Base-by-base conservation (phyloP, 2,888 invertebrate genomes). In the Digitonthophagus gazella region DNA sequence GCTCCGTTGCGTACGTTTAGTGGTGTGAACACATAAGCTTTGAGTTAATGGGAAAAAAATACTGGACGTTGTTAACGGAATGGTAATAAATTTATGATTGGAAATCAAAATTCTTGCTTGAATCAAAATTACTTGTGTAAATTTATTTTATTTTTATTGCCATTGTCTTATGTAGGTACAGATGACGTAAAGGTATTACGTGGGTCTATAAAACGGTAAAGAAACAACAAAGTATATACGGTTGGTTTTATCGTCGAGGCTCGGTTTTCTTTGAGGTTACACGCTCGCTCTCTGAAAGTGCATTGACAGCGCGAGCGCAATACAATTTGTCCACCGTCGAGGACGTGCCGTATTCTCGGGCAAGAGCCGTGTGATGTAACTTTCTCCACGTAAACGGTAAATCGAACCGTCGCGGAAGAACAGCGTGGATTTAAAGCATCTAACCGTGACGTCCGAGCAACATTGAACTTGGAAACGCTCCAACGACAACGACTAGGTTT, bases 381-480 rank as follows among this genome's bases (percentile, higher is more conserved):
- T 69, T 67, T 66, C 69, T 58, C 67, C 54, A 54, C 69, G 57
- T 64, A 67, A 67, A 65, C 67, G 64, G 69, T 67, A 67, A 57
- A 19, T 58, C 64, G 18, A 64, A 57, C 15, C 11, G 28, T 44
- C 28, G 28, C 28, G 28, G 28, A 44, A 44, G 28, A 44, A 44
- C 28, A 8, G 6, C 8, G 28, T 8, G 28, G 28, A 44, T 44
- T 44, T 44, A 44, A 44, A 11, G 28, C 11, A 44, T 44, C 28
- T 44, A 44, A 44, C 28, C 28, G 28, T 44, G 28, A 44, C 67
- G 64, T 67, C 64, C 67, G 57, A 20, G 64, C 64, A 67, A 67
- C 69, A 69, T 67, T 69, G 69, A 69, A 69, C 69, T 69, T 69
- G 67, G 16, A 64, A 67, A 69, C 67, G 67, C 57, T 56, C 64